Base-by-base conservation (phyloP, 2,888 invertebrate genomes). In the Caenorhabditis panamensis region DNA sequence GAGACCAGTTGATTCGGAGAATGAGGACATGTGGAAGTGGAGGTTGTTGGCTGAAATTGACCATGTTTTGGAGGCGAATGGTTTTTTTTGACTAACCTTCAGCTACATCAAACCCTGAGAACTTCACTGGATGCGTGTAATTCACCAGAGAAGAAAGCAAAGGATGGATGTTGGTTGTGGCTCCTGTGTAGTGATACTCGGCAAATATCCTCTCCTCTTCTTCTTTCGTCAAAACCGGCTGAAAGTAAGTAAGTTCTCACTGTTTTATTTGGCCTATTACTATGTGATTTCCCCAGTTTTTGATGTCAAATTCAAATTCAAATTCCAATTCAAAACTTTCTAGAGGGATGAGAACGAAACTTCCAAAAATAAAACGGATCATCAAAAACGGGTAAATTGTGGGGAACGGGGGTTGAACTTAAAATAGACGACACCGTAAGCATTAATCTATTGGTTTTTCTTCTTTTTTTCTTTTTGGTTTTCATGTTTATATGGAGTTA, bases 81-180 rank as follows among this genome's bases (percentile, higher is more conserved):
- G 28, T 8, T 26, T 3, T 4, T 31, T 13, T 3, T 9, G 20
- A 47, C 36, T 6, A n/a, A 97, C 97, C 94, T 91, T 97, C 96
- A 2, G 99, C 96, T 85, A 95, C 94, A 92, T 98, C 97, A 92
- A 99, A 99, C 85, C 96, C 95, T 92, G 95, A 95, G 93, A 99
- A 99, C 93, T 99, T 99, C 91, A 99, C 95, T 11, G 99, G 99
- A 93, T 98, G 97, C 68, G 98, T 97, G 93, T 99, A 99, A 93
- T 99, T 99, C 91, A 99, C 95, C 95, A 99, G 95, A 77, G 96
- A 96, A 67, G 97, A 98, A 31, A 99, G 94, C 94, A 96, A 96
- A 9, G 99, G 99, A 93, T 99, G 99, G 79, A 99, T 98, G 92
- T 97, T 97, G 82, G 97, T 97, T 67, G 98, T 98, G 87, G 98